phyloP scores from a whole-genome alignment of 2,888 invertebrate genomes.

The Chrysolina haemoptera region DNA sequence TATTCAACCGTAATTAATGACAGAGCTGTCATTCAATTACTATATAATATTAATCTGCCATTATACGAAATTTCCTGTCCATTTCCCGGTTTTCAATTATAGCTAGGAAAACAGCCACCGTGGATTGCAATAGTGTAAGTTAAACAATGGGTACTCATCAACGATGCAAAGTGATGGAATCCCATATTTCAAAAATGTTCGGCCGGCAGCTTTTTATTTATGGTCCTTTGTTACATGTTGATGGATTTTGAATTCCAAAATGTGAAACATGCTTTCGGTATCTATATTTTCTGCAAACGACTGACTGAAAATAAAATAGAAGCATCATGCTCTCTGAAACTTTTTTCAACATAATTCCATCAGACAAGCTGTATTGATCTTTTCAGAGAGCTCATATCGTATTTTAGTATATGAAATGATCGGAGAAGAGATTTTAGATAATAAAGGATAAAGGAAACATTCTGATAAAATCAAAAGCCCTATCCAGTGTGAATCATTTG shows the following conservation, averaged over 20 bases:
- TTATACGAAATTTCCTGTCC: constrained; percentile 29
- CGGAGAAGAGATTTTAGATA: too few species aligned
- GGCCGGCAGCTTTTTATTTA: constrained; percentile 4
- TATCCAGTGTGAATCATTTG: too few species aligned
- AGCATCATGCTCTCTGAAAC: too few species aligned
- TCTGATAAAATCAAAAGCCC: too few species aligned
- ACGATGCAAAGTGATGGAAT: constrained; percentile 10
- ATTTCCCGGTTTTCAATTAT: constrained; percentile 34
- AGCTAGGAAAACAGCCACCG: constrained; percentile 29
- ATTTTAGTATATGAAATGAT: too few species aligned
- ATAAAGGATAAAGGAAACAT: too few species aligned
- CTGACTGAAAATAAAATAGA: too few species aligned
- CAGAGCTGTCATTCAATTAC: constrained; percentile 36
- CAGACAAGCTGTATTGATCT: too few species aligned
- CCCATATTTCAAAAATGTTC: constrained; percentile 10
- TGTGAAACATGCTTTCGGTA: neutral
- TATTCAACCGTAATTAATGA: constrained; percentile 39
- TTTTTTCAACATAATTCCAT: too few species aligned
- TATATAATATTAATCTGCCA: constrained; percentile 37
- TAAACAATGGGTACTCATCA: constrained; percentile 11
- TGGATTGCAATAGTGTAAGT: constrained; percentile 22
- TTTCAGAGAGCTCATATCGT: too few species aligned
- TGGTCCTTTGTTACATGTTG: neutral
- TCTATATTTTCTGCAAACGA: too few species aligned
- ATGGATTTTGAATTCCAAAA: neutral